phyloP scores from a whole-genome alignment of 2,113 vertebrate species.

The Oreochromis spilurus region DNA sequence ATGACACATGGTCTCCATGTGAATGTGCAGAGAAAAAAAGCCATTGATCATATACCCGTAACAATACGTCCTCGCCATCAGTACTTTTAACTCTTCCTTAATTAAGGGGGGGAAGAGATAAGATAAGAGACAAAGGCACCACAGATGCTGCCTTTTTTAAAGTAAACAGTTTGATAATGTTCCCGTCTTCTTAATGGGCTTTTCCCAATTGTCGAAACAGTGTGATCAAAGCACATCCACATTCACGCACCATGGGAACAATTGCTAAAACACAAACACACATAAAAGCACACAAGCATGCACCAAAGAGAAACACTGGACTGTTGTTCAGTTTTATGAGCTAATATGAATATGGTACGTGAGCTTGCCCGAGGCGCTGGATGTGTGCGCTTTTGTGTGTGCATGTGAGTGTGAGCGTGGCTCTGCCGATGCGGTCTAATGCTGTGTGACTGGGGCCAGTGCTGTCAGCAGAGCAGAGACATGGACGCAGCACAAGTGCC shows the following conservation, averaged over 20 bases:
- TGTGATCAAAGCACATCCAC: conserved; percentile 2
- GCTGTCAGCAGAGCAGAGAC: conserved; percentile 73
- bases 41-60: not conserved
- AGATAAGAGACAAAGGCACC: not conserved
- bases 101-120: not conserved
- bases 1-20: conserved; percentile 18
- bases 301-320: conserved; percentile 25
- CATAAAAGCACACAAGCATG: not conserved
- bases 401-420: conserved; percentile 16
- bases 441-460: conserved; percentile 70
- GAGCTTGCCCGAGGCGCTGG: conserved; percentile 49
- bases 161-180: not conserved
- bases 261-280: not conserved
- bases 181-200: not conserved
- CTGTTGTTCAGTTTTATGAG: conserved; percentile 54
- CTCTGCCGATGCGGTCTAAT: conserved; percentile 68
- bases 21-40: not conserved
- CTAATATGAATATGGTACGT: conserved; percentile 62
- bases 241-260: not conserved
- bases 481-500: conserved; percentile 75
- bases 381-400: conserved; percentile 19
- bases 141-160: not conserved
- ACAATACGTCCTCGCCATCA: not conserved
- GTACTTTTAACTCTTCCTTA: not conserved
- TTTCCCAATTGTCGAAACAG: conserved; percentile 15